Conservation (phyloP, 2,113 vertebrate genomes). For the Manacus vitellinus region DNA sequence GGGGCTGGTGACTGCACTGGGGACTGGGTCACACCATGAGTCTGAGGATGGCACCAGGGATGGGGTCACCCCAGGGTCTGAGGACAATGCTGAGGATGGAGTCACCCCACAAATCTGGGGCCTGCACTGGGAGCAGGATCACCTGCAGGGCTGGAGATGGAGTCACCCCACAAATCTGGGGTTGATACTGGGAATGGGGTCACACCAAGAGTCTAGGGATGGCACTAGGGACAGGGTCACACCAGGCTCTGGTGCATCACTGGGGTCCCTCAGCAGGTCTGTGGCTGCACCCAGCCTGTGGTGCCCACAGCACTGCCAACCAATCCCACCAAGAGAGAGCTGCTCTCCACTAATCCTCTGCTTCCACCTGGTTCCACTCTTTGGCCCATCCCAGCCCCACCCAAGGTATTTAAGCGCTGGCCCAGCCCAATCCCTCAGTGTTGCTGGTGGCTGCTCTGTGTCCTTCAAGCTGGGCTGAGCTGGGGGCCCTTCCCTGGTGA, state of each 20-base stretch:
- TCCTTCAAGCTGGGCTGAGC: neutral
- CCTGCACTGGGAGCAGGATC: rapidly evolving
- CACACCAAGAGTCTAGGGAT: no score
- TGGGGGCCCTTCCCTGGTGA: rapidly evolving
- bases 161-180: neutral
- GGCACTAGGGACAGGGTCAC: no score
- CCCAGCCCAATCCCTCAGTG: rapidly evolving
- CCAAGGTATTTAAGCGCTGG: rapidly evolving
- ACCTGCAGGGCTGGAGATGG: neutral
- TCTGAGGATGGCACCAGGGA: neutral
- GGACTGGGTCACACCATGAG: neutral
- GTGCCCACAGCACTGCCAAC: neutral
- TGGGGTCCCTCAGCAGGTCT: neutral
- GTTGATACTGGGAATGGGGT: rapidly evolving
- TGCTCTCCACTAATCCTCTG: neutral
- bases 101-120: neutral
- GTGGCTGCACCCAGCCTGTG: rapidly evolving
- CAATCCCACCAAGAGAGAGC: neutral
- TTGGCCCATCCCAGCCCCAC: neutral
- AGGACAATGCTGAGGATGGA: neutral
- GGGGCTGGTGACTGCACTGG: neutral
- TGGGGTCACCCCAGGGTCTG: no score
- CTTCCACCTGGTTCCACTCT: neutral
- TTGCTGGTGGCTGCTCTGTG: rapidly evolving
- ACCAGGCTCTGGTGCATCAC: no score